Evolutionary conservation across 1,140 invertebrate genomes (phyloP).

Genomic region (Cyclina sinensis): DNA sequence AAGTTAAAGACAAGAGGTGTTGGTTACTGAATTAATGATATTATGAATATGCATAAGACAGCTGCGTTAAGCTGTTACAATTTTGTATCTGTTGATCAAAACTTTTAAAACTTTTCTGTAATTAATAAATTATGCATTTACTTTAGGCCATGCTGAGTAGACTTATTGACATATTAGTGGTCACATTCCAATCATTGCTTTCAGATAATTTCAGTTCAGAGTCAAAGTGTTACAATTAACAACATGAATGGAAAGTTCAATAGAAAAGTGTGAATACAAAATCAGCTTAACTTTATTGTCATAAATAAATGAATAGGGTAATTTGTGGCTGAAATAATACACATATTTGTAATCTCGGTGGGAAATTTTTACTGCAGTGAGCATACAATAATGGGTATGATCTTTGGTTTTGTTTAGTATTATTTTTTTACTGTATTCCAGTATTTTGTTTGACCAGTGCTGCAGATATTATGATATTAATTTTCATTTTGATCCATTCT

Average conservation of each 20-base stretch:
- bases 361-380: not conserved
- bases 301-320: conserved; percentile 40
- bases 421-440: too few species aligned
- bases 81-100: too few species aligned
- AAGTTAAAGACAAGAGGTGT: too few species aligned
- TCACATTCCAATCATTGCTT: conserved; percentile 32
- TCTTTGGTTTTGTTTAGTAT: too few species aligned
- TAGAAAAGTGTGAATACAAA: conserved; percentile 29
- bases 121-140: too few species aligned
- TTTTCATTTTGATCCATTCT: too few species aligned
- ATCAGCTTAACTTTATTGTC: conserved; percentile 41
- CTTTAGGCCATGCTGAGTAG: not conserved
- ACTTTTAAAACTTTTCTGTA: too few species aligned
- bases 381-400: not conserved
- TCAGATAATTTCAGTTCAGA: conserved; percentile 28
- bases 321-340: conserved; percentile 16
- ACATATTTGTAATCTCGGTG: conserved; percentile 36
- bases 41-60: too few species aligned
- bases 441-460: too few species aligned
- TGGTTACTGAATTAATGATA: too few species aligned
- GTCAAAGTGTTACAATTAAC: conserved; percentile 19
- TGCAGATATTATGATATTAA: too few species aligned
- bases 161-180: conserved; percentile 8
- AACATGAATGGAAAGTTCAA: conserved; percentile 17
- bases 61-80: too few species aligned